Base-by-base conservation (phyloP, 1,140 invertebrate genomes). In the Meloidogyne hapla region DNA sequence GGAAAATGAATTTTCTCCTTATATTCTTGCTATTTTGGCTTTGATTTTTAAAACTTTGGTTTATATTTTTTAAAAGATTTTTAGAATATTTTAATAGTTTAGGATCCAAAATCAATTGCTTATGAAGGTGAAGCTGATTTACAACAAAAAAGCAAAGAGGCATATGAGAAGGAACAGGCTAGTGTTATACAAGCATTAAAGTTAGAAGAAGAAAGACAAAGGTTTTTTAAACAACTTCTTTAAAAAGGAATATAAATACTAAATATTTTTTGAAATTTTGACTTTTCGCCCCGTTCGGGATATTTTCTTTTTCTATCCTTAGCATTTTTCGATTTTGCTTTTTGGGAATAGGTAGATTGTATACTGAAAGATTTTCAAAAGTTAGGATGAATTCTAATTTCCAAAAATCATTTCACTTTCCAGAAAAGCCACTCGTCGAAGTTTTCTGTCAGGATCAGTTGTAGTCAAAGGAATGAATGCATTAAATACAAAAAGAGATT, bases 371-470 rank as follows among this genome's bases (percentile, higher is more conserved):
- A n/a, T n/a, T n/a, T n/a, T n/a, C n/a, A n/a, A n/a, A n/a, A n/a
- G n/a, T n/a, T n/a, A n/a, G n/a, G n/a, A n/a, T n/a, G n/a, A n/a
- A 33, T 33, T 33, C 33, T 33, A 33, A 69, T 15, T 33, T 33
- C 25, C 21, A 33, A 45, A 48, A 18, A 18, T 4, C 25, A 33
- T 42, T 9, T 23, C 9, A 12, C 2, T 18, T n/a, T 75, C 68
- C 67, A 62, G 48, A 26, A 42, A 26, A n/a, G 15, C 45, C 1
- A 77, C 25, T 23, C 21, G 28, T 21, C 68, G 70, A 21, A 26
- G 93, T 95, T 89, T 95, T 94, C 97, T 98, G 88, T 93, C 94
- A 23, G 94, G 95, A 40, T 95, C 94, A 13, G 98, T 92, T 88
- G 91, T 93, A 1, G 91, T 98, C 2, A 91, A 93, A 86, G 76